phyloP scores from a whole-genome alignment of 2,888 invertebrate species.

The Zelleria hepariella region DNA sequence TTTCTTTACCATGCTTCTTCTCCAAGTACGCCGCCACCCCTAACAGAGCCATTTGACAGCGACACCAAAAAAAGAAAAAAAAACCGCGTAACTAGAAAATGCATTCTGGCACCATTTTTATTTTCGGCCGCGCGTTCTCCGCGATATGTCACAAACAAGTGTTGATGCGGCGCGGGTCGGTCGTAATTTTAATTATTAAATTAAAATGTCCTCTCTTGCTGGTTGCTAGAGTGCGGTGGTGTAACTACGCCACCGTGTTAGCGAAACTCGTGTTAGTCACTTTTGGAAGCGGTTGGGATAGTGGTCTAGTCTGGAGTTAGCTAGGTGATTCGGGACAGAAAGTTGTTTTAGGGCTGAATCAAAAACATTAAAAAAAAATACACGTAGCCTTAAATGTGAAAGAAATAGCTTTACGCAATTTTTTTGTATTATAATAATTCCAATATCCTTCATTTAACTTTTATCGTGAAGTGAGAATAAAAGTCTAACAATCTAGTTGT shows the following conservation, averaged over 20 bases:
- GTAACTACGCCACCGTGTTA: background rate
- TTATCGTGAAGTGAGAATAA: no score
- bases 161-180: slow-evolving; percentile 12
- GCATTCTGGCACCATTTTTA: background rate
- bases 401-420: no score
- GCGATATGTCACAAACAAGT: slow-evolving; percentile 19
- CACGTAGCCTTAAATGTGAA: no score
- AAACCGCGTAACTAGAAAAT: background rate
- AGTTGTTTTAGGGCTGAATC: no score
- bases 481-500: no score
- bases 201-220: slow-evolving; percentile 23
- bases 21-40: no score
- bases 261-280: background rate
- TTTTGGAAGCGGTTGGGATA: background rate
- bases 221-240: background rate
- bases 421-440: no score
- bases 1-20: no score
- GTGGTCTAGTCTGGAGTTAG: background rate
- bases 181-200: slow-evolving; percentile 31
- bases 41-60: background rate
- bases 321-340: no score
- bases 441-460: no score
- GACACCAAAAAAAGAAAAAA: background rate
- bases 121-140: background rate
- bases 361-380: no score